Evolutionary conservation across 2,888 invertebrate species (phyloP).

Genomic region (Melanargia galathea): DNA sequence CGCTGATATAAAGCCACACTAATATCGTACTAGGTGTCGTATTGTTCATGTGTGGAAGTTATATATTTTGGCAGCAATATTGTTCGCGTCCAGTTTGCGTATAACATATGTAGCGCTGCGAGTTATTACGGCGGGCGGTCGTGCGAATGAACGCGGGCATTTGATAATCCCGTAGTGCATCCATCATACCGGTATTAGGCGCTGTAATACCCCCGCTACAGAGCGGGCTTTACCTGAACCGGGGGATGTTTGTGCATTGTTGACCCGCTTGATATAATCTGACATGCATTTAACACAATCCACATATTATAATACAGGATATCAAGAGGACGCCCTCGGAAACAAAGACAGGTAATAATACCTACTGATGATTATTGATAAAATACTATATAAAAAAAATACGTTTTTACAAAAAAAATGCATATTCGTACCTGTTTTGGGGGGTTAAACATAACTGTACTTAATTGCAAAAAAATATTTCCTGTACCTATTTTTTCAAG

Average conservation of each 20-base stretch:
- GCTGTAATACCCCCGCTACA: conserved; percentile 23
- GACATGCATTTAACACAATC: conserved; percentile 1
- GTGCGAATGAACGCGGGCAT: conserved; percentile 27
- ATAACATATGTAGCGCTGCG: conserved; percentile 8
- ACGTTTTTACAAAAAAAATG: no score
- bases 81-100: conserved; percentile 15
- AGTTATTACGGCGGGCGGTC: conserved; percentile 26
- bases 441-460: no score
- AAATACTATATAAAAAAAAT: no score
- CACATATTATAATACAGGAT: no score
- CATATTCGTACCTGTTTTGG: no score
- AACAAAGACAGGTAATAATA: no score
- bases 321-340: no score
- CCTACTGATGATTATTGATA: no score
- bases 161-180: conserved; percentile 32
- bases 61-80: conserved; percentile 13
- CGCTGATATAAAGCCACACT: not conserved
- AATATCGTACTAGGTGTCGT: not conserved
- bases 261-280: conserved; percentile 4
- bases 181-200: conserved; percentile 29
- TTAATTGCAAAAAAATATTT: no score
- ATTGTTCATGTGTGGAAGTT: not conserved
- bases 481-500: no score
- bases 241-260: conserved; percentile 1
- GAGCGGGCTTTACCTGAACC: conserved; percentile 19